Evolutionary conservation across 2,113 vertebrate species (phyloP).

Genomic region (Choloepus hoffmanni): DNA sequence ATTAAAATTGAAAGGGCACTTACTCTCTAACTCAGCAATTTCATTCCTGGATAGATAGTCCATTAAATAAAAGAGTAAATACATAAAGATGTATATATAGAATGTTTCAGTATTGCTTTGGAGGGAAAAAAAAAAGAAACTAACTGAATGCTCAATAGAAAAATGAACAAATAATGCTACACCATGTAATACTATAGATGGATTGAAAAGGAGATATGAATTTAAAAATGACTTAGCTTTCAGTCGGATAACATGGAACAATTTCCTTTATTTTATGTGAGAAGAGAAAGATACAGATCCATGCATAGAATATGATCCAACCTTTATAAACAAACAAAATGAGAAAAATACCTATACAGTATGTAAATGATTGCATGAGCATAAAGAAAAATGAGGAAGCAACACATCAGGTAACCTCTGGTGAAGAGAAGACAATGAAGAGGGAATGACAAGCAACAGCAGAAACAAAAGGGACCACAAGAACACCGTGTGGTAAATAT

Average conservation of each 20-base stretch:
- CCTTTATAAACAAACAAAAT: not conserved
- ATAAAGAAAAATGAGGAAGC: not conserved
- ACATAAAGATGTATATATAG: not conserved
- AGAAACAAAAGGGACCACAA: not conserved
- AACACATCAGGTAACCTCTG: not conserved
- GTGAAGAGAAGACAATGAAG: not conserved
- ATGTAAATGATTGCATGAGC: not conserved
- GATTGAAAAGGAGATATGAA: conserved; percentile 18
- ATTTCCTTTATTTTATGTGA: not conserved
- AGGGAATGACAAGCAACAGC: not conserved
- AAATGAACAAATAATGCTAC: not conserved
- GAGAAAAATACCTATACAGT: not conserved
- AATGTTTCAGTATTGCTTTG: not conserved
- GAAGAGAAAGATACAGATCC: not conserved
- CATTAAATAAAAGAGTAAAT: not conserved
- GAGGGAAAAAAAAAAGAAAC: not conserved
- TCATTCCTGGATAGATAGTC: not conserved
- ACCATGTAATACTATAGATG: not conserved
- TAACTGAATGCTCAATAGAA: not conserved
- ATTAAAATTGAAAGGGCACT: not conserved
- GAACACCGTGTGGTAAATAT: not conserved
- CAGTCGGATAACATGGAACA: not conserved
- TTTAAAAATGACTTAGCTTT: not conserved
- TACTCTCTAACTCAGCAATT: not conserved
- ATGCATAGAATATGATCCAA: not conserved